Conservation (phyloP, 2,113 vertebrate species). For the Pseudopodoces humilis region DNA sequence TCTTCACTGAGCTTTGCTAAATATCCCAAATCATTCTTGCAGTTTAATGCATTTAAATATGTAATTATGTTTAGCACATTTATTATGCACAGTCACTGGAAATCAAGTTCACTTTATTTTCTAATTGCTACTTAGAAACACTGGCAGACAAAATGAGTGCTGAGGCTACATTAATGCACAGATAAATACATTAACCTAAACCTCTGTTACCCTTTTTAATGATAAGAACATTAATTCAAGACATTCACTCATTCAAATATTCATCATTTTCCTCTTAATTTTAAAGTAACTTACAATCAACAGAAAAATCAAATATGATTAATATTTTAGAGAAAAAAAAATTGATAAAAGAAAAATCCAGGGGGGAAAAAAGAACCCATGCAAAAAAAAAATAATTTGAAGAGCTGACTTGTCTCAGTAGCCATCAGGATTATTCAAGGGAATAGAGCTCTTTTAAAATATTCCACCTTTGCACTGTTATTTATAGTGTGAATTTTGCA, state of each 20-base stretch:
- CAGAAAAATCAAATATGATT: background rate
- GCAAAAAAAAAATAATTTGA: background rate
- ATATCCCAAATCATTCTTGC: background rate
- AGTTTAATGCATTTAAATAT: background rate
- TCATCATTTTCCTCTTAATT: background rate
- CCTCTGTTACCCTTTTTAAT: background rate
- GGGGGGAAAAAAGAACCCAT: background rate
- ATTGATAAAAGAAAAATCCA: background rate
- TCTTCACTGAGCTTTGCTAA: background rate
- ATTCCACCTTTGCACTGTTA: background rate
- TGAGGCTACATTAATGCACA: background rate
- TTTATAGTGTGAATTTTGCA: background rate
- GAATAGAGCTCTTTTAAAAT: background rate
- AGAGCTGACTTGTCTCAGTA: background rate
- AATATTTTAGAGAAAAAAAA: slow-evolving; percentile 4
- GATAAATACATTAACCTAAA: background rate
- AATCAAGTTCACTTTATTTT: slow-evolving; percentile 7
- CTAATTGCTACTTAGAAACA: background rate
- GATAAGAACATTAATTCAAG: background rate
- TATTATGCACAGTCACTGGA: background rate
- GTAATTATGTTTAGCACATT: background rate
- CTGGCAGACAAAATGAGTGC: background rate
- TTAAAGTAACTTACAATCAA: background rate
- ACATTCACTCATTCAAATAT: background rate
- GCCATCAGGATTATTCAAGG: background rate